Percentiles rank a stretch among this genome's conserved stretches.
Conservation (phyloP, 1,140 invertebrate species). For the Hestina assimilis region DNA sequence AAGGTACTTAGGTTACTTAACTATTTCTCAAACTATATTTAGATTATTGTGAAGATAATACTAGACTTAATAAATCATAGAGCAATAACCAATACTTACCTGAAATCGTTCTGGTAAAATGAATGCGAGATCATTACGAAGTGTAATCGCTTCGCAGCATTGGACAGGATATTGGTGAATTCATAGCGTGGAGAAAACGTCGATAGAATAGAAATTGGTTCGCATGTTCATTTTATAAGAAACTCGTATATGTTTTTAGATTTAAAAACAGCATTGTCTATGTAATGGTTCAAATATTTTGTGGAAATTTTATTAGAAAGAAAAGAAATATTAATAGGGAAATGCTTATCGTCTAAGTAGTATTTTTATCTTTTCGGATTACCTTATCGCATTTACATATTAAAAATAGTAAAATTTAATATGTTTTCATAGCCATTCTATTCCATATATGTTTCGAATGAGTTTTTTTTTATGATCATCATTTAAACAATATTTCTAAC, state of each 20-base stretch:
- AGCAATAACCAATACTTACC: not conserved
- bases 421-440: too few species aligned
- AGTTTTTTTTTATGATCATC: too few species aligned
- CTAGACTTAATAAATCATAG: not conserved
- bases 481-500: too few species aligned
- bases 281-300: too few species aligned
- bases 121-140: not conserved
- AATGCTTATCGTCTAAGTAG: too few species aligned
- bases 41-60: not conserved
- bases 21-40: not conserved
- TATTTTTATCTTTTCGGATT: too few species aligned
- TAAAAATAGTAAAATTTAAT: too few species aligned
- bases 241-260: not conserved
- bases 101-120: not conserved
- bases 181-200: not conserved
- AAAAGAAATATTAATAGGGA: too few species aligned
- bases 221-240: not conserved
- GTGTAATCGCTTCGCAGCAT: not conserved
- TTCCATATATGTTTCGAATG: too few species aligned
- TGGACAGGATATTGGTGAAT: constrained; percentile 8
- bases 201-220: not conserved
- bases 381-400: too few species aligned
- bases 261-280: not conserved
- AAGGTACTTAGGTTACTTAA: constrained; percentile 8
- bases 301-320: too few species aligned